Evolutionary conservation across 2,888 invertebrate genomes (phyloP).

Genomic region (Escarpia spicata): DNA sequence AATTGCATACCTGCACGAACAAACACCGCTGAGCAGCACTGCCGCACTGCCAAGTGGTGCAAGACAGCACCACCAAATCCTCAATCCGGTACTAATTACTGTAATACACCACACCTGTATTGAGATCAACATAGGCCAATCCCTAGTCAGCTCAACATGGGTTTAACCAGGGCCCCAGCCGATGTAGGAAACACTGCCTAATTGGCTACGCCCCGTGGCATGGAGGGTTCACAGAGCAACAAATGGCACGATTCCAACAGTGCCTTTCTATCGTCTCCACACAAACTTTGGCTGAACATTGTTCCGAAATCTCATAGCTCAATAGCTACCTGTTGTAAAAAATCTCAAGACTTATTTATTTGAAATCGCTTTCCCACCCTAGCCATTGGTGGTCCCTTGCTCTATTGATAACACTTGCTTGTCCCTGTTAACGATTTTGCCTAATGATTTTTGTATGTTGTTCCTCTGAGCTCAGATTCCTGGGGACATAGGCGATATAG

Average conservation of each 20-base stretch:
- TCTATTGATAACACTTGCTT: no score
- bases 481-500: no score
- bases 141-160: background rate
- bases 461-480: no score
- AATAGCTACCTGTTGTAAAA: no score
- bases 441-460: no score
- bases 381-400: no score
- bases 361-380: no score
- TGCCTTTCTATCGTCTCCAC: background rate
- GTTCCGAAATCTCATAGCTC: background rate
- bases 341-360: no score
- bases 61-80: background rate
- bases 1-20: background rate
- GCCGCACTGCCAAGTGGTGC: no score
- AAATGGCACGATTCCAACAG: background rate
- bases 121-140: background rate
- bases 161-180: background rate
- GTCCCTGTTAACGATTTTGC: no score
- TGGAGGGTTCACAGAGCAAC: background rate
- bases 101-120: background rate
- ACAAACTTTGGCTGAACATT: background rate
- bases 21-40: background rate
- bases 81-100: background rate
- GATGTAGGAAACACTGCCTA: background rate
- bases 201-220: background rate